Evolutionary conservation across 2,797 vertebrate species (phyloP).

Genomic region (Perodicticus potto): DNA sequence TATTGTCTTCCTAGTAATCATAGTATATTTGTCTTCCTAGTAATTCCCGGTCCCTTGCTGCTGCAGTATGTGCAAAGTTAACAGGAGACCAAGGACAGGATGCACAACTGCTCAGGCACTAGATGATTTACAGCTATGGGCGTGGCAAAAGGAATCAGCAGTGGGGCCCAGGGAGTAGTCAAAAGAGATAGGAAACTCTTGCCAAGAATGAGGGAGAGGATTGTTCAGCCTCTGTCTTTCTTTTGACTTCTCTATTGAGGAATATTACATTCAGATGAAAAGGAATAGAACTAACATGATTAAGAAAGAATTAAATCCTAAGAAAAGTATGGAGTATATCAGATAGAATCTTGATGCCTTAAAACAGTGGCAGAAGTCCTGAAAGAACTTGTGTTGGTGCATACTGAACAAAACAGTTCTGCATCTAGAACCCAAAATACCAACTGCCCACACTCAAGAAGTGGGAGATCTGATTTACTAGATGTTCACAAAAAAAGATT

Average conservation of each 20-base stretch:
- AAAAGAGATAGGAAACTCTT: not conserved
- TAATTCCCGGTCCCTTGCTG: not conserved
- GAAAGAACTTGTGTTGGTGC: not conserved
- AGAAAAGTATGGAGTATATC: not conserved
- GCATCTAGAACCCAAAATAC: not conserved
- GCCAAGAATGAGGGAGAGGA: not conserved
- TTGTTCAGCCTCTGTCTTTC: not conserved
- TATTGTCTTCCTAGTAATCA: too few species aligned
- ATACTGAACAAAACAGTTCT: not conserved
- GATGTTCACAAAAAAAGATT: not conserved
- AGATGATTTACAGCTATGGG: not conserved
- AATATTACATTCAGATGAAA: not conserved
- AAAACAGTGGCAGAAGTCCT: not conserved
- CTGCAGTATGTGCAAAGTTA: not conserved
- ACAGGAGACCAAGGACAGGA: not conserved
- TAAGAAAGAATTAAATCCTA: slow-evolving; percentile 6
- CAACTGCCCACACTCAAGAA: not conserved
- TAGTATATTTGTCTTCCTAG: not conserved
- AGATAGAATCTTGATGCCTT: not conserved
- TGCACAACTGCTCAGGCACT: not conserved
- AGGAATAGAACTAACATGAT: not conserved
- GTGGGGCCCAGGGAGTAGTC: not conserved
- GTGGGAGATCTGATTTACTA: not conserved
- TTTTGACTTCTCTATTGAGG: not conserved
- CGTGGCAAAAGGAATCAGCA: not conserved